These are phyloP conservation scores for Microctonus hyperodae DNA, from an alignment of 2,888 invertebrate species.

Conservation along the genomic window DNA sequence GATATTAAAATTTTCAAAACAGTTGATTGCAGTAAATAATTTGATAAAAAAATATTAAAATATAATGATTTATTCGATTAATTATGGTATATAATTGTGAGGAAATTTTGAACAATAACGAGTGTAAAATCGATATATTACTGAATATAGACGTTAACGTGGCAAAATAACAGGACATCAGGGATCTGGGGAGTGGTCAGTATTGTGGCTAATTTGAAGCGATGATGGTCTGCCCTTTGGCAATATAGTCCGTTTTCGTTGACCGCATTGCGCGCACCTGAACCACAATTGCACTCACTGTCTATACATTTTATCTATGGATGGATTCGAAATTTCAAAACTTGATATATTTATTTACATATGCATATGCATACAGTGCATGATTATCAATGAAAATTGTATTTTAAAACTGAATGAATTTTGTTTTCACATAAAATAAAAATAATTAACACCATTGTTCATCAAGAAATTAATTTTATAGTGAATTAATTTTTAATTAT, in stretches of 20 bases:
- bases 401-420: too few species aligned
- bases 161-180: not conserved
- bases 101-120: not conserved
- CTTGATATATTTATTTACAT: not conserved
- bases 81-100: not conserved
- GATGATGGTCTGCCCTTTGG: constrained; percentile 21
- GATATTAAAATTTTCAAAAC: too few species aligned
- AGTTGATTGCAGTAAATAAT: too few species aligned
- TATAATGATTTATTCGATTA: not conserved
- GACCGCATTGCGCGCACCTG: constrained; percentile 12
- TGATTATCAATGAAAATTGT: too few species aligned
- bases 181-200: constrained; percentile 6
- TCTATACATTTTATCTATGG: not conserved
- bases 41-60: too few species aligned
- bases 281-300: constrained; percentile 28
- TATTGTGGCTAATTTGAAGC: constrained; percentile 26
- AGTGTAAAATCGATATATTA: not conserved
- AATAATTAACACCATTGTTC: too few species aligned
- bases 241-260: constrained; percentile 13
- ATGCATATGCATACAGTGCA: too few species aligned
- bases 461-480: too few species aligned
- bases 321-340: constrained; percentile 22
- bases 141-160: not conserved
- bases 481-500: too few species aligned
- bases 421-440: not conserved